phyloP scores from a whole-genome alignment of 2,797 vertebrate genomes.

The Buceros bicornis region DNA sequence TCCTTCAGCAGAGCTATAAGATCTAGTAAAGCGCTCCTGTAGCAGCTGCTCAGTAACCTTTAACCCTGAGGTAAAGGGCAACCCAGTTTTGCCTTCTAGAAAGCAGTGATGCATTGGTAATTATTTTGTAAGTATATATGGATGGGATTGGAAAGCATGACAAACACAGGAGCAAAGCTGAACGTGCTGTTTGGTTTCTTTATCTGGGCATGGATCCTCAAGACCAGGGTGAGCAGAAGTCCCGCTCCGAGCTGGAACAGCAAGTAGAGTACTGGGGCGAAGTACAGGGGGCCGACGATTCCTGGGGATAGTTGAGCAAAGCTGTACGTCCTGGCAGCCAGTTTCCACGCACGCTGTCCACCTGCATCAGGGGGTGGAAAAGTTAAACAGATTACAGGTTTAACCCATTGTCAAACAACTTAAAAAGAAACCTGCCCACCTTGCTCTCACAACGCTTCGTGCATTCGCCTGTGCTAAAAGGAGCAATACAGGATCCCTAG shows the following conservation, averaged over 20 bases:
- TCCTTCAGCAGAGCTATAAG: not conserved
- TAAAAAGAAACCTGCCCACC: not conserved
- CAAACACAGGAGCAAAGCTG: not conserved
- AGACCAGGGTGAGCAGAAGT: constrained; percentile 81
- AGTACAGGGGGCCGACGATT: constrained; percentile 84
- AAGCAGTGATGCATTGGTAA: fast-evolving
- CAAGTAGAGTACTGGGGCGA: constrained; percentile 89
- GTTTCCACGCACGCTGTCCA: constrained; percentile 87
- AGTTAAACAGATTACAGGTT: not conserved
- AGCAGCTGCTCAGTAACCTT: not conserved
- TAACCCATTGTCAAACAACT: not conserved
- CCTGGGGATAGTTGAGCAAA: constrained; percentile 84
- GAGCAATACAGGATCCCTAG: not conserved
- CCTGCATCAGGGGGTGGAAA: constrained; percentile 75
- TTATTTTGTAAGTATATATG: fast-evolving
- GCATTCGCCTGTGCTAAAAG: not conserved
- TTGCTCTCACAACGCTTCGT: not conserved
- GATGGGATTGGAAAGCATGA: not conserved
- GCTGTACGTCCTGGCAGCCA: constrained; percentile 88
- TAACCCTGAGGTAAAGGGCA: not conserved
- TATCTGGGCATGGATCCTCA: constrained; percentile 78
- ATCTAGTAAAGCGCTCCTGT: not conserved
- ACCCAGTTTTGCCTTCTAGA: not conserved
- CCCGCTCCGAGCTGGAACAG: constrained; percentile 84
- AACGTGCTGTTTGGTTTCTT: constrained; percentile 77